phyloP scores from a whole-genome alignment of 2,797 vertebrate genomes.

The Pteropus rufus region DNA sequence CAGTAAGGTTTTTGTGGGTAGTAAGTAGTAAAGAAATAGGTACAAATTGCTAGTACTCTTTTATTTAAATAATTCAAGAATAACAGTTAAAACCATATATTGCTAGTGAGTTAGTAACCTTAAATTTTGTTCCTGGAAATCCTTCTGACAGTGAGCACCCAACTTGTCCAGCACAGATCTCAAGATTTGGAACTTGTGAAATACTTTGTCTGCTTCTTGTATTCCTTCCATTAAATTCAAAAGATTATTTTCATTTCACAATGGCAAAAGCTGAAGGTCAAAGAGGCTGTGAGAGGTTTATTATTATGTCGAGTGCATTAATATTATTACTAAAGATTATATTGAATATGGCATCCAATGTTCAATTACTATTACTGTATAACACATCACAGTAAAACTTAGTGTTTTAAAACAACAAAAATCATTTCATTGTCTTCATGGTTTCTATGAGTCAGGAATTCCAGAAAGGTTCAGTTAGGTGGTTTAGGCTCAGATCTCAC shows the following conservation, averaged over 20 bases:
- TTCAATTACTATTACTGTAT: background rate
- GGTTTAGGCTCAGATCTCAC: background rate
- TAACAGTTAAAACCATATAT: background rate
- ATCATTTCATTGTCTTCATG: background rate
- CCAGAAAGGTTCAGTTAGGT: background rate
- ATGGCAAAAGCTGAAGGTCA: background rate
- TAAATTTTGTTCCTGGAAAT: constrained; percentile 9
- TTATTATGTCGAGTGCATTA: background rate
- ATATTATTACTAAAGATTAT: background rate
- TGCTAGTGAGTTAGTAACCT: background rate
- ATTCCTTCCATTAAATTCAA: constrained; percentile 1
- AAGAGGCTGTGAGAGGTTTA: background rate
- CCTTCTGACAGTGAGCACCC: background rate
- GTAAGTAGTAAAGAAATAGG: constrained; percentile 13
- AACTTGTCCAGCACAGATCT: background rate
- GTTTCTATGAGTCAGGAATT: background rate
- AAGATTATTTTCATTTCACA: background rate
- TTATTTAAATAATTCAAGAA: constrained; percentile 6
- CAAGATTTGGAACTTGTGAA: background rate
- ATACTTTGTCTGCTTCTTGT: background rate
- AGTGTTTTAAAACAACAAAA: background rate
- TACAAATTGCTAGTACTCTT: background rate
- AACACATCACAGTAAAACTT: background rate
- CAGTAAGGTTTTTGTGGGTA: background rate
- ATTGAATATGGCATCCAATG: background rate